Conservation (phyloP, 2,113 vertebrate genomes). For the Oreamnos americanus region DNA sequence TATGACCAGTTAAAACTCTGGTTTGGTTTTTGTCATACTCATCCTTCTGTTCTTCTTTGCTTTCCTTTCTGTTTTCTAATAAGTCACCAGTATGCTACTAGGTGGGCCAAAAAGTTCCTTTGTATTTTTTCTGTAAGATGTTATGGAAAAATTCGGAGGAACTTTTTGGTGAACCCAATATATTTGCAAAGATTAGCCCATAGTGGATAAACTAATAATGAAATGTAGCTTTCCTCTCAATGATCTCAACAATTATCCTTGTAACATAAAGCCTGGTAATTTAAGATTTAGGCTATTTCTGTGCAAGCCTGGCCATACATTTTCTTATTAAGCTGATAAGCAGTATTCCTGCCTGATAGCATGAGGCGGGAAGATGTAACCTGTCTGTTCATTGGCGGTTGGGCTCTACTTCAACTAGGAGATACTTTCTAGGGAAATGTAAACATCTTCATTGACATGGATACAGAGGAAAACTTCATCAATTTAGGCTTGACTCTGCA, state of each 20-base stretch:
- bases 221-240: not conserved
- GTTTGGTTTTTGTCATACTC: not conserved
- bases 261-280: not conserved
- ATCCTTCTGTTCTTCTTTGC: not conserved
- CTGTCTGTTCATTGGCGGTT: not conserved
- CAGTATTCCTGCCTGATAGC: not conserved
- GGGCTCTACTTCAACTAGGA: not conserved
- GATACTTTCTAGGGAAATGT: not conserved
- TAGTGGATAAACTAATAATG: not conserved
- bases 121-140: not conserved
- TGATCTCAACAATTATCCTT: not conserved
- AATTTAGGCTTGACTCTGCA: not conserved
- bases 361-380: not conserved
- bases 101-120: not conserved
- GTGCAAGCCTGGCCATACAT: not conserved
- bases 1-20: not conserved
- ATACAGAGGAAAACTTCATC: not conserved
- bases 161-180: not conserved
- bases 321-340: not conserved
- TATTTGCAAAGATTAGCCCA: not conserved
- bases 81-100: not conserved
- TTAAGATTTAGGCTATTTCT: not conserved
- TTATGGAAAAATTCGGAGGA: not conserved
- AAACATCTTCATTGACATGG: not conserved
- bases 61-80: not conserved